Conservation (phyloP, 1,140 invertebrate species). For the Maniola jurtina region DNA sequence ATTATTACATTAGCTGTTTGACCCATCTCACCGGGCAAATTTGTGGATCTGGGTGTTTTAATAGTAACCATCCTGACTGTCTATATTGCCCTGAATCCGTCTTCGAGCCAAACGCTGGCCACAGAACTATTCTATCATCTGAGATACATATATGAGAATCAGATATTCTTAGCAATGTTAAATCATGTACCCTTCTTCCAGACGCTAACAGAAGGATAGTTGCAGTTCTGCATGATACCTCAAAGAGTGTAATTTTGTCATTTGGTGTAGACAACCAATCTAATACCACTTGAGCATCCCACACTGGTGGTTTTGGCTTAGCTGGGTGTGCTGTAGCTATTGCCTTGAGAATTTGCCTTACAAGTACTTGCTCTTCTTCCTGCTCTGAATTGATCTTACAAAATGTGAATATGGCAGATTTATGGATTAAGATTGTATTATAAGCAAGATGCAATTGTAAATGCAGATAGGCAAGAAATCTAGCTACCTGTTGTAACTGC, state of each 20-base stretch:
- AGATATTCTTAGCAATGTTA: neutral
- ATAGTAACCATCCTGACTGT: neutral
- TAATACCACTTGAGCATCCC: neutral
- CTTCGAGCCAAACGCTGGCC: neutral
- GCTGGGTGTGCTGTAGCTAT: neutral
- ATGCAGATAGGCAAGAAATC: neutral
- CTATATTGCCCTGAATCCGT: neutral
- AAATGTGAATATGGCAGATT: neutral
- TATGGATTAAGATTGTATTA: neutral
- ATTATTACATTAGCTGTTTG: neutral
- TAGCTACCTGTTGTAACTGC: neutral
- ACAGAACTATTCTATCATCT: neutral
- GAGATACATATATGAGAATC: neutral
- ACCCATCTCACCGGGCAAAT: neutral
- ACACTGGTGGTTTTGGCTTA: neutral
- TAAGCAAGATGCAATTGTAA: neutral
- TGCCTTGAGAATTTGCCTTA: neutral
- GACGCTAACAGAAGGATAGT: neutral
- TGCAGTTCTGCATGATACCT: neutral
- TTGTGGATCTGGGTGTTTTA: neutral
- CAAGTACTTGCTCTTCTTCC: neutral
- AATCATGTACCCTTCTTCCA: neutral
- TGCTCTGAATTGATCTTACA: neutral
- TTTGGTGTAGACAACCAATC: neutral
- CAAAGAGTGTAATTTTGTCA: neutral